Percentiles rank a stretch among this genome's conserved stretches.
Conservation (phyloP, 2,113 vertebrate species). For the Orcinus orca region DNA sequence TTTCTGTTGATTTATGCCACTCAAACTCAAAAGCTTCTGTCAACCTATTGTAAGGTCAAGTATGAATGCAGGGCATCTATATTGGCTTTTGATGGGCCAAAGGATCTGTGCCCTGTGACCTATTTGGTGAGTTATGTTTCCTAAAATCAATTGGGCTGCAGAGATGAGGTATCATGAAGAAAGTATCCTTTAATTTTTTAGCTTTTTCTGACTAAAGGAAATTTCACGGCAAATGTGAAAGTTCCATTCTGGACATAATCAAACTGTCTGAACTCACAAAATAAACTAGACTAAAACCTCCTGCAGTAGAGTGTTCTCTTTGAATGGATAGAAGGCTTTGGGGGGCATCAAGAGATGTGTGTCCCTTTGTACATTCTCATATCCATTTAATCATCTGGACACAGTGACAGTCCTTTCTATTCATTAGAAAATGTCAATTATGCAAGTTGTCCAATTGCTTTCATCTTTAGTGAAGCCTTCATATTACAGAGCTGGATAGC, state of each 20-base stretch:
- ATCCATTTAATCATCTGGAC: background rate
- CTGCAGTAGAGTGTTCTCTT: background rate
- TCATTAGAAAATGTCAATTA: background rate
- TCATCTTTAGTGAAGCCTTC: background rate
- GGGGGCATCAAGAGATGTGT: background rate
- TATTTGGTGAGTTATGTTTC: background rate
- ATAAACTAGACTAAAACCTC: background rate
- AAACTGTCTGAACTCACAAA: background rate
- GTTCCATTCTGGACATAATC: conserved; percentile 9
- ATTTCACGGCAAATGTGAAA: background rate
- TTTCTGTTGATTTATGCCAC: background rate
- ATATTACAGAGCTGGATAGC: background rate
- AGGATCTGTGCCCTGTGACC: background rate
- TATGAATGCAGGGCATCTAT: background rate
- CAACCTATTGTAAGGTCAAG: background rate
- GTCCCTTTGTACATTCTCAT: background rate
- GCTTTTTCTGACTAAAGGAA: background rate
- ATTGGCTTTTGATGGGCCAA: background rate
- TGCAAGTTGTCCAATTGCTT: background rate
- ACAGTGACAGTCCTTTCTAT: background rate
- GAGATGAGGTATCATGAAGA: background rate
- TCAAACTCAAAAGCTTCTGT: background rate
- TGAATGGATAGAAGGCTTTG: background rate
- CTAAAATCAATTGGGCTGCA: background rate
- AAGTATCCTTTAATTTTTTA: background rate